These are phyloP conservation scores for Cantharis rufa DNA, from an alignment of 2,888 invertebrate genomes.

Conservation along the genomic window DNA sequence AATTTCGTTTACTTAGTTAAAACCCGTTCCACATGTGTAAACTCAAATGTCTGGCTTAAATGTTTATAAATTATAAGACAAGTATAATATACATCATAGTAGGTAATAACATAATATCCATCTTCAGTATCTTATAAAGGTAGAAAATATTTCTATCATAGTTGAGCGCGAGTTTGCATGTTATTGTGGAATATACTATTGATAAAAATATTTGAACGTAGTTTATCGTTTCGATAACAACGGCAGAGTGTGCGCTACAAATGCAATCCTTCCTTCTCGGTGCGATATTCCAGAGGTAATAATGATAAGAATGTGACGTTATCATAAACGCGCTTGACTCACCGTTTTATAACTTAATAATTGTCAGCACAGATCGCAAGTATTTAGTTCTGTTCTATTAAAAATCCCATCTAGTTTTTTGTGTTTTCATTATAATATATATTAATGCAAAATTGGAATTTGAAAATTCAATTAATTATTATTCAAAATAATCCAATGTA, in stretches of 20 bases:
- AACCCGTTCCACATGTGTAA: conserved; percentile 1
- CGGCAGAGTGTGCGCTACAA: conserved; percentile 13
- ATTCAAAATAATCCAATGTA: background rate
- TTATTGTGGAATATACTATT: background rate
- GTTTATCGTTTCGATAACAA: conserved; percentile 11
- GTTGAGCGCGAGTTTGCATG: background rate
- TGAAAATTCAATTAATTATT: background rate
- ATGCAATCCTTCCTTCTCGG: conserved; percentile 6
- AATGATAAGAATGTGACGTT: conserved; percentile 16
- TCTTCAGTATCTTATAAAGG: background rate
- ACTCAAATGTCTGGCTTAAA: conserved; percentile 1
- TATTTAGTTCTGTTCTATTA: background rate
- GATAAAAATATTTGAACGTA: conserved; percentile 1
- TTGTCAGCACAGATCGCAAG: background rate
- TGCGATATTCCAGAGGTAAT: conserved; percentile 16
- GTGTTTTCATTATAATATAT: background rate
- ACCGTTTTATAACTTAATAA: background rate
- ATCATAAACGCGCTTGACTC: conserved; percentile 4
- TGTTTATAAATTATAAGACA: background rate
- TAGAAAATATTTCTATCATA: conserved; percentile 7
- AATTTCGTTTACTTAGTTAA: background rate
- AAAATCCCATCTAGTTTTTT: background rate
- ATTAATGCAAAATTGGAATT: background rate
- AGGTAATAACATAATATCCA: no score
- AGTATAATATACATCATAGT: background rate